These are phyloP conservation scores for Labia minor DNA, from an alignment of 2,888 invertebrate genomes.

Conservation along the genomic window DNA sequence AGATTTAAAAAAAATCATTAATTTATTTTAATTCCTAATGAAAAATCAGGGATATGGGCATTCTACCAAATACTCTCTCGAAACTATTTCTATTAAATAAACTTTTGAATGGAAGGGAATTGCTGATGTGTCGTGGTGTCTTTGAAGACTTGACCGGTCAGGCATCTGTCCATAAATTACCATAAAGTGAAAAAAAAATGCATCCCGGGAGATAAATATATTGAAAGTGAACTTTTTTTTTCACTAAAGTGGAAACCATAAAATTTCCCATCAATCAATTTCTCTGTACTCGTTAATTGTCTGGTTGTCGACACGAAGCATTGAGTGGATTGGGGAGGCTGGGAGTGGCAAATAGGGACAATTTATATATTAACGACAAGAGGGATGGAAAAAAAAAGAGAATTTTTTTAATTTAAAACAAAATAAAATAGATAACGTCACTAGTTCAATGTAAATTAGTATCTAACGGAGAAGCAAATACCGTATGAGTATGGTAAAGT, in stretches of 20 bases:
- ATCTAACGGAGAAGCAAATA: neutral
- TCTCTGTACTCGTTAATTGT: neutral
- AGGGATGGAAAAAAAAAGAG: constrained; percentile 16
- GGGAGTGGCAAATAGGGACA: constrained; percentile 13
- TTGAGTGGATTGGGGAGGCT: too few relatives aligned
- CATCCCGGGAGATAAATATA: neutral
- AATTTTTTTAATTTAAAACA: neutral
- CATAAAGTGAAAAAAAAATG: too few relatives aligned
- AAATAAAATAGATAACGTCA: neutral
- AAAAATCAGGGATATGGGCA: too few relatives aligned
- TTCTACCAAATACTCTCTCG: too few relatives aligned
- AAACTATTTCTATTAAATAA: too few relatives aligned
- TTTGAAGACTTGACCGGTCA: too few relatives aligned
- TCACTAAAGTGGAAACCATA: neutral
- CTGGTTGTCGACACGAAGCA: constrained; percentile 15
- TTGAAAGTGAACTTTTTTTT: neutral
- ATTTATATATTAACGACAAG: constrained; percentile 16
- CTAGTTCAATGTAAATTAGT: neutral
- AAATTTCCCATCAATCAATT: constrained; percentile 7
- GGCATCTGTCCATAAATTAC: too few relatives aligned
- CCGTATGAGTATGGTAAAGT: constrained; percentile 15
- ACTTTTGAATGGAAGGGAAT: too few relatives aligned
- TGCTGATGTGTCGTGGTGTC: too few relatives aligned
- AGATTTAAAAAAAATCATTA: too few relatives aligned
- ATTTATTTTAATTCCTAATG: too few relatives aligned